phyloP scores from a whole-genome alignment of 2,797 vertebrate species.

The Phalloptychus januarius region DNA sequence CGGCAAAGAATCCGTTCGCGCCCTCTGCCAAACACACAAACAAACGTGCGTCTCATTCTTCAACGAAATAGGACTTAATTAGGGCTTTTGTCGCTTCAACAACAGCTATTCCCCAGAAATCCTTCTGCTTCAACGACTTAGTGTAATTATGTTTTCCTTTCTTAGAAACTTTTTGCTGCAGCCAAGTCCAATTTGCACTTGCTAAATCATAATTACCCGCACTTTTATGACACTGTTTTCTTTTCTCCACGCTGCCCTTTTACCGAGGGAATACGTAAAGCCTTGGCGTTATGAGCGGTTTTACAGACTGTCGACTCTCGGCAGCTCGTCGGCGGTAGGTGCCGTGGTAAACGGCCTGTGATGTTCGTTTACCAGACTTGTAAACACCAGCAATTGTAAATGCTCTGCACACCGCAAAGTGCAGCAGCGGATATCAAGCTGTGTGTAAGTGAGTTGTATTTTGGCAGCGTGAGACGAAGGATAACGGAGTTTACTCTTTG shows the following conservation, averaged over 20 bases:
- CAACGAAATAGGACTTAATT: constrained; percentile 62
- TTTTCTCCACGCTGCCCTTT: constrained; percentile 11
- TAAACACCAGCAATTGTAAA: constrained; percentile 72
- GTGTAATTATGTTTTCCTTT: constrained; percentile 57
- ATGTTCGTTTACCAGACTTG: constrained; percentile 68
- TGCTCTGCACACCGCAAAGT: constrained; percentile 52
- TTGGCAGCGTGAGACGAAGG: constrained; percentile 32
- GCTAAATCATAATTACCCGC: constrained; percentile 63
- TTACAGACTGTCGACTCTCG: constrained; percentile 58
- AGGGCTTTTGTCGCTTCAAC: constrained; percentile 50
- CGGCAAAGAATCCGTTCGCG: constrained; percentile 19
- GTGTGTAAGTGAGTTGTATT: constrained; percentile 39
- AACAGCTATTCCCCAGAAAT: constrained; percentile 31
- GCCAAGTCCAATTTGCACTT: constrained; percentile 51
- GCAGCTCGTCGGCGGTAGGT: constrained; percentile 59
- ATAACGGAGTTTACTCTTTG: constrained; percentile 25
- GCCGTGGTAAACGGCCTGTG: constrained; percentile 49
- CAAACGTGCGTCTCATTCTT: constrained; percentile 52
- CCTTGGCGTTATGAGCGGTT: constrained; percentile 55
- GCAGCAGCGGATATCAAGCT: constrained; percentile 34
- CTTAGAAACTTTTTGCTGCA: constrained; percentile 38
- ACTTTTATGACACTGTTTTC: constrained; percentile 48
- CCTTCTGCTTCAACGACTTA: constrained; percentile 25
- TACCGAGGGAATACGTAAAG: constrained; percentile 19
- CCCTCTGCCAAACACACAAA: constrained; percentile 39